Evolutionary conservation across 2,888 invertebrate genomes (phyloP).

Genomic region (Limnephilus lunatus): DNA sequence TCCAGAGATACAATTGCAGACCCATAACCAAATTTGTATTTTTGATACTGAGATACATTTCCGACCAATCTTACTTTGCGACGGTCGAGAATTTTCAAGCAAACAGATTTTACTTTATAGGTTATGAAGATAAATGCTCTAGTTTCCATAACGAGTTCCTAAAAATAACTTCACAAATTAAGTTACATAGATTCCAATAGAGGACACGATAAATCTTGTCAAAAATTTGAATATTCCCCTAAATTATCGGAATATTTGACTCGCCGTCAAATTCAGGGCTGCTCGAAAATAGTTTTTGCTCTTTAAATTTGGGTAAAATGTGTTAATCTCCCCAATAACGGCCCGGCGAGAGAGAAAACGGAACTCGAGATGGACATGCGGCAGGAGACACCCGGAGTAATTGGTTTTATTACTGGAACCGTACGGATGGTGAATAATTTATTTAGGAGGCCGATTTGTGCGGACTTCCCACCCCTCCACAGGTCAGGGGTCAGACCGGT

Average conservation of each 20-base stretch:
- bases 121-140: background rate
- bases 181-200: background rate
- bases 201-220: background rate
- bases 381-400: constrained; percentile 59
- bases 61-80: background rate
- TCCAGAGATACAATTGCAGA: too few relatives aligned
- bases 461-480: background rate
- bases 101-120: background rate
- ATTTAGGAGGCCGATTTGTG: constrained; percentile 51
- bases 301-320: background rate
- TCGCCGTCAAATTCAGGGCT: background rate
- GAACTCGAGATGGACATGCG: constrained; percentile 37
- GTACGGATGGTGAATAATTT: constrained; percentile 63
- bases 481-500: constrained; percentile 8
- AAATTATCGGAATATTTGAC: background rate
- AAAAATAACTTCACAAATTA: background rate
- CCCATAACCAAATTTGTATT: too few relatives aligned
- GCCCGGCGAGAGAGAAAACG: background rate
- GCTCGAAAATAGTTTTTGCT: background rate
- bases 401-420: constrained; percentile 64
- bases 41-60: background rate
- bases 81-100: background rate
- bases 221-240: background rate
- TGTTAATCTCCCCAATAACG: constrained; percentile 7
- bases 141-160: background rate